phyloP scores from a whole-genome alignment of 1,140 invertebrate species.

The Cydia pomonella region DNA sequence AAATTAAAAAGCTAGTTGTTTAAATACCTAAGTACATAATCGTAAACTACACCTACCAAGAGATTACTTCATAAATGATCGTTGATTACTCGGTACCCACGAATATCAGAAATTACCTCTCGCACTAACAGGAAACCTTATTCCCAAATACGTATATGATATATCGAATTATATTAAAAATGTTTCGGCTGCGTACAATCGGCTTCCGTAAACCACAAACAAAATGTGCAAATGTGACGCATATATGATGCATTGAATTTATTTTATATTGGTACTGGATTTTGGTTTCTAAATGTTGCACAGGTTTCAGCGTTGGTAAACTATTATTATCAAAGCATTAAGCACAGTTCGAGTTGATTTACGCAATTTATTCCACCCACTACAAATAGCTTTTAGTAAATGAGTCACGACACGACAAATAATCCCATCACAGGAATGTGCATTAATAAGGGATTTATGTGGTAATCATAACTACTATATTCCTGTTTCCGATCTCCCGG shows the following conservation, averaged over 20 bases:
- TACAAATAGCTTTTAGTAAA: not conserved
- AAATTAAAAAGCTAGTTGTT: too few species aligned
- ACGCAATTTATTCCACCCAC: slow-evolving; percentile 3
- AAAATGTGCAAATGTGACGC: not conserved
- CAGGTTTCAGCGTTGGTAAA: not conserved
- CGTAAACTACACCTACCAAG: not conserved
- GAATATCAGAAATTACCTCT: slow-evolving; percentile 10
- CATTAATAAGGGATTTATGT: too few species aligned
- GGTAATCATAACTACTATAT: too few species aligned
- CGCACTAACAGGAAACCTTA: not conserved
- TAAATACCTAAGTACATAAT: not conserved
- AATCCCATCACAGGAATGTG: not conserved
- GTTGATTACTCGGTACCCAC: not conserved
- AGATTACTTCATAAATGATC: not conserved
- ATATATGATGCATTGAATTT: not conserved
- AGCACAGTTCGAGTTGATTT: not conserved
- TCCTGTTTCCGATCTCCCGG: too few species aligned
- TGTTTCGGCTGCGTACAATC: not conserved
- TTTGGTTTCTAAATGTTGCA: not conserved
- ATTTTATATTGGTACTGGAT: not conserved
- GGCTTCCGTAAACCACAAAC: not conserved
- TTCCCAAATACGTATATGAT: not conserved
- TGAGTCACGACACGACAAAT: not conserved
- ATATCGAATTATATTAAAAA: not conserved
- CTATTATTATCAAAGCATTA: slow-evolving; percentile 1